Evolutionary conservation across 37 sponge, comb jelly and placozoan species (phyloP), one percentile per base, ranked within the genome.

Genomic region (Axinella damicornis): DNA sequence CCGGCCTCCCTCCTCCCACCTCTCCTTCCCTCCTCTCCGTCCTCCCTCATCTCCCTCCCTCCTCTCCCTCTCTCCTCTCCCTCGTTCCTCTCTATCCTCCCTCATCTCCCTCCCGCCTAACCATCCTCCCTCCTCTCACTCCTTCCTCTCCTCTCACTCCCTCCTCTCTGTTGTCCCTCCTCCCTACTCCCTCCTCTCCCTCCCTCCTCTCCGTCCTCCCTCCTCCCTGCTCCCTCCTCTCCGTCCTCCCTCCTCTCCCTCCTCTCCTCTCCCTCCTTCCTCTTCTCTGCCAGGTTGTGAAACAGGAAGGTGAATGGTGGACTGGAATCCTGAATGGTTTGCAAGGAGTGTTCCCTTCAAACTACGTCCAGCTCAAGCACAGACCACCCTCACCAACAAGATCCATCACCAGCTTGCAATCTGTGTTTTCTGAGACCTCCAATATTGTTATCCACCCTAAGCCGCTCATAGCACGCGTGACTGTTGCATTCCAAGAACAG

Each of bases 341-440:
- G 52, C 12, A 27, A 22, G 97, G 97, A 27, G 53, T 81, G 28
- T 96, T 96, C 77, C 97, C 97, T 59, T 79, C 83, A 13, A 96
- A 90, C 57, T 96, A 96, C 62, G 97, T 96, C 62, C 80, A 81
- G 58, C 74, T 40, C 33, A 17, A n/a, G 22, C 33, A 27, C 6
- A 59, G 64, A 30, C 30, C 27, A 2, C 9, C 35, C 38, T 46
- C 46, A 46, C 60, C 30, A 22, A 17, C 61, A 57, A 5, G 33
- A 4, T 69, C 39, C 21, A n/a, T 5, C 5, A 31, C 65, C 4
- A 9, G 30, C 30, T 31, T 25, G 11, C 27, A 63, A 6, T 12
- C 65, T 6, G 11, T 27, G 2, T 19, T 9, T 11, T 4, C 72
- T 13, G 12, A n/a, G 35, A 9, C 53, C 74, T 17, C 16, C 73